Percentiles rank a stretch among this genome's conserved stretches.
These are phyloP conservation scores for Cyanoderma ruficeps DNA, from an alignment of 2,113 vertebrate genomes.

Conservation along the genomic window DNA sequence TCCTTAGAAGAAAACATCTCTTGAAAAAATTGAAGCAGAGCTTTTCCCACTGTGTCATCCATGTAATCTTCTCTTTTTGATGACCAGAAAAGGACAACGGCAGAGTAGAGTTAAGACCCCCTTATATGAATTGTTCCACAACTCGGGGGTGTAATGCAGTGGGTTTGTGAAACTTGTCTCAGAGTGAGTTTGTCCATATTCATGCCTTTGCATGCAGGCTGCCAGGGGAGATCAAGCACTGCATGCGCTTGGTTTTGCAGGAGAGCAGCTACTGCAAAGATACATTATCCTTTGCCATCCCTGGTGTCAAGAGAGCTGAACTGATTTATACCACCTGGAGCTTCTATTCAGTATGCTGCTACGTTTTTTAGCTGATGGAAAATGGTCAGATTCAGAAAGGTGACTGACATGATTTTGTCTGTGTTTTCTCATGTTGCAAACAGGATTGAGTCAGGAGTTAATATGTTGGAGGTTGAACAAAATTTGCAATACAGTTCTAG, in stretches of 20 bases:
- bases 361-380: background rate
- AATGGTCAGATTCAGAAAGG: background rate
- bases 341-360: background rate
- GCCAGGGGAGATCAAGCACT: background rate
- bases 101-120: background rate
- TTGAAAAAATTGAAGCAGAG: background rate
- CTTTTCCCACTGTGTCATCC: background rate
- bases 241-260: background rate
- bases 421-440: background rate
- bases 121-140: background rate
- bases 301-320: background rate
- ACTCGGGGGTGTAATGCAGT: background rate
- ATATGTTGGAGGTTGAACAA: background rate
- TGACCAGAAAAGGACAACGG: background rate
- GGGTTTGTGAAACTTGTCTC: background rate
- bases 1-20: background rate
- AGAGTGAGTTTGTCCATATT: background rate
- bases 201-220: background rate
- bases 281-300: background rate
- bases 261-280: background rate
- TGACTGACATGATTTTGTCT: background rate
- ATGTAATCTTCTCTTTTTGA: background rate
- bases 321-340: background rate
- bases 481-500: background rate
- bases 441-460: background rate